A percentile compares a stretch with the other conserved stretches of the same genome.
Evolutionary conservation across 2,797 vertebrate genomes (phyloP).

Genomic region (Acanthurus leucopareius): DNA sequence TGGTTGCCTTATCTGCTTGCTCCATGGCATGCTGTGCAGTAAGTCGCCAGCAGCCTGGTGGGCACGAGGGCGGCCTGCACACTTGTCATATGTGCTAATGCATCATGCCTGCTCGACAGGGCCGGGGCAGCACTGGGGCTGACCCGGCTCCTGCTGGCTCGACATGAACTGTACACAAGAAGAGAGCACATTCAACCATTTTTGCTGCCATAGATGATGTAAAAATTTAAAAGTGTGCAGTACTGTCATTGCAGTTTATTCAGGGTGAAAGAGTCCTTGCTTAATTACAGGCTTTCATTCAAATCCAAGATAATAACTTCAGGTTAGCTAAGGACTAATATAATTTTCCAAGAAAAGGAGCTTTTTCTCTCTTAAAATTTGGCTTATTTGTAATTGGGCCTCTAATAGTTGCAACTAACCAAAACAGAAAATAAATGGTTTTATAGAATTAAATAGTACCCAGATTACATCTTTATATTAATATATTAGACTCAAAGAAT

Average conservation of each 20-base stretch:
- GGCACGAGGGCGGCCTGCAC: slow-evolving; percentile 22
- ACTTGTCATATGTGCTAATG: slow-evolving; percentile 56
- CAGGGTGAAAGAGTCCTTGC: slow-evolving; percentile 2
- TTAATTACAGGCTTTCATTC: neutral
- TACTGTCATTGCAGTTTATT: slow-evolving; percentile 6
- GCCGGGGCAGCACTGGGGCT: slow-evolving; percentile 26
- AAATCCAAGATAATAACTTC: slow-evolving; percentile 24
- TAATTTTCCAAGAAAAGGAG: too few relatives aligned
- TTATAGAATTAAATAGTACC: too few relatives aligned
- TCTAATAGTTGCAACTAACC: too few relatives aligned
- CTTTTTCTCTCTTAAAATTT: too few relatives aligned
- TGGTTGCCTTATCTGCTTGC: slow-evolving; percentile 6
- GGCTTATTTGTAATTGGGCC: too few relatives aligned
- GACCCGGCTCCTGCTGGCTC: slow-evolving; percentile 27
- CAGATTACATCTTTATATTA: too few relatives aligned
- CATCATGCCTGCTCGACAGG: slow-evolving; percentile 31
- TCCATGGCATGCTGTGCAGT: slow-evolving; percentile 21
- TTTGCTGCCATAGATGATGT: neutral
- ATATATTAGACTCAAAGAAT: too few relatives aligned
- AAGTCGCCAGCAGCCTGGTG: slow-evolving; percentile 37
- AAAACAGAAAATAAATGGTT: too few relatives aligned
- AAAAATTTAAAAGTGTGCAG: neutral
- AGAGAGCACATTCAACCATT: slow-evolving; percentile 1
- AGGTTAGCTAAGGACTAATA: neutral
- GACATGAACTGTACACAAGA: slow-evolving; percentile 21